Evolutionary conservation across 2,113 vertebrate species (phyloP), one percentile per base, ranked within the genome.

Genomic region (Poecile atricapillus): DNA sequence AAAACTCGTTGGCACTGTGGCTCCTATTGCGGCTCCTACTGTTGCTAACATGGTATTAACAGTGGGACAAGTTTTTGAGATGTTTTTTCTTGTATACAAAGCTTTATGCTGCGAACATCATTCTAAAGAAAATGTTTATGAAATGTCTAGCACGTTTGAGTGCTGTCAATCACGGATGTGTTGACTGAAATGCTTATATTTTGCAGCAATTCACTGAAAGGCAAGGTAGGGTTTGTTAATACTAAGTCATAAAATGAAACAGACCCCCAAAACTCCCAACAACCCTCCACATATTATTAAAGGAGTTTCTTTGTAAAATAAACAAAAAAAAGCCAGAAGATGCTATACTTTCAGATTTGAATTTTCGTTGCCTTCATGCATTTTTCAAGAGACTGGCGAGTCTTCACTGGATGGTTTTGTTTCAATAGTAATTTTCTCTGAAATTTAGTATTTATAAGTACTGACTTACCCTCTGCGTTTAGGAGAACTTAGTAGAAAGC

Each of bases 401-500:
- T 94, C 68, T 90, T 76, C 24, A 3, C 37, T 86, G 17, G 73
- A 27, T 83, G 73, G 30, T 92, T 92, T 82, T 12, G 9, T 83
- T 91, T 81, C 68, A 56, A 0, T 47, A 70, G 11, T 55, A 31
- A 25, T 89, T 78, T 89, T 69, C 24, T 65, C 7, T 67, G 22
- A 31, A 59, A 5, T 78, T 68, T 60, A 52, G 30, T 68, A 20
- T 71, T 75, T 68, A 22, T 67, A 79, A 71, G 46, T 77, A 15
- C 52, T 83, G 58, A 94, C 93, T 80, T 89, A 62, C 41, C 20
- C 39, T 83, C 68, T 83, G 52, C 13, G 0, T 93, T 79, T 89
- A 99, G 99, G 99, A 99, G 97, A 99, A 99, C 96, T 98, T 99
- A 96, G 99, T 99, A 82, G 99, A 99, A 95, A 99, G 99, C 91